Evolutionary conservation across 2,797 vertebrate species (phyloP), one percentile per base, ranked within the genome.

Genomic region (Enteromius fasciolatus): DNA sequence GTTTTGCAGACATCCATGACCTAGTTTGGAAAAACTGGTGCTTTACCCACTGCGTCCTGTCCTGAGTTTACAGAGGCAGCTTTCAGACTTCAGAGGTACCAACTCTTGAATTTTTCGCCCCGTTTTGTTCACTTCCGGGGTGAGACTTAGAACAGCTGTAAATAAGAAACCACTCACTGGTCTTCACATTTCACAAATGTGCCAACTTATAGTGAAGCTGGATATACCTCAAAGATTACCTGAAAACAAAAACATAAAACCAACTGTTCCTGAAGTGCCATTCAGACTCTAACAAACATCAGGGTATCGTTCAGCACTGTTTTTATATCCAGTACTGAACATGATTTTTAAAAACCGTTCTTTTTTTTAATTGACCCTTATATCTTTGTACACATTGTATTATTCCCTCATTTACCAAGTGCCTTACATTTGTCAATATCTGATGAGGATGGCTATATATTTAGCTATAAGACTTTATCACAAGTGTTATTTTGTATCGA

Each of bases 181-280:
- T 50, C n/a, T 52, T 54, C 31, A 41, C 33, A 39, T 41, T 28
- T 52, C 48, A 28, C 14, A 73, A 36, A 74, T 11, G 41, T 46
- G 31, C n/a, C 48, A 54, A 46, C 2, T n/a, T 5, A 4, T 17
- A n/a, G 52, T 44, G 66, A 52, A 61, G 64, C 18, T 75, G 80
- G 61, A 69, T 74, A 74, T 82, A 76, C 76, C 80, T 83, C 63
- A 78, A 36, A 39, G 69, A 44, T 28, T 15, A 39, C 31, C 48
- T n/a, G 33, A 64, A 81, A 28, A 11, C 2, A 66, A 50, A 75
- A 18, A 9, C 72, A 33, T 57, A 66, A 70, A 28, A 5, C 41
- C n/a, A 28, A 52, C 12, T 28, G 46, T 74, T 67, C 8, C 70
- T 25, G 25, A 15, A 63, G 54, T 63, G 79, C 79, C 69, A 50